Evolutionary conservation across 2,888 invertebrate species (phyloP).

Genomic region (Tineola bisselliella): DNA sequence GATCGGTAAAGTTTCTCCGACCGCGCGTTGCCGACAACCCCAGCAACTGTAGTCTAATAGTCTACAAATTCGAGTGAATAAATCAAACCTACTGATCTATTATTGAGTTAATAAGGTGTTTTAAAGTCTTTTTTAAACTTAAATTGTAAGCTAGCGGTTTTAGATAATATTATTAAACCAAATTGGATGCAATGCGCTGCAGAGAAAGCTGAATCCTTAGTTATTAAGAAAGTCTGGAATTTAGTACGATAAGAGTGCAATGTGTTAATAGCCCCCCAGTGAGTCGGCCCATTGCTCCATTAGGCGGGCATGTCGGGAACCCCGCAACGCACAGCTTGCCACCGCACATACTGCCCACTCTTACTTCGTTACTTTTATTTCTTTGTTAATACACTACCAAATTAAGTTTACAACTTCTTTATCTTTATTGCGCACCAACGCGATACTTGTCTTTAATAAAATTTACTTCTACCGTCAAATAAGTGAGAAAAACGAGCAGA

Average conservation of each 20-base stretch:
- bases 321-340: conserved; percentile 50
- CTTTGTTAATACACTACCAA: conserved; percentile 9
- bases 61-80: neutral
- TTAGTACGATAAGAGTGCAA: conserved; percentile 41
- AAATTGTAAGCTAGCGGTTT: too few species aligned
- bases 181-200: too few species aligned
- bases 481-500: neutral
- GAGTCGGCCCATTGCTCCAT: conserved; percentile 38
- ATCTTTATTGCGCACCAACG: conserved; percentile 21
- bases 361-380: conserved; percentile 9
- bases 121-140: too few species aligned
- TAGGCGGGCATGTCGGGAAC: conserved; percentile 45
- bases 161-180: too few species aligned
- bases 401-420: conserved; percentile 24
- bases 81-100: neutral
- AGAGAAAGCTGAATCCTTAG: neutral
- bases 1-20: conserved; percentile 35
- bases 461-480: neutral
- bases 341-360: conserved; percentile 17
- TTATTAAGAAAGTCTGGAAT: conserved; percentile 29
- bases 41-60: conserved; percentile 3
- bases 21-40: neutral
- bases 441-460: conserved; percentile 3
- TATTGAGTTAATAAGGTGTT: neutral
- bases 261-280: conserved; percentile 44